Evolutionary conservation across 2,888 invertebrate genomes (phyloP).

Genomic region (Furcula furcula): DNA sequence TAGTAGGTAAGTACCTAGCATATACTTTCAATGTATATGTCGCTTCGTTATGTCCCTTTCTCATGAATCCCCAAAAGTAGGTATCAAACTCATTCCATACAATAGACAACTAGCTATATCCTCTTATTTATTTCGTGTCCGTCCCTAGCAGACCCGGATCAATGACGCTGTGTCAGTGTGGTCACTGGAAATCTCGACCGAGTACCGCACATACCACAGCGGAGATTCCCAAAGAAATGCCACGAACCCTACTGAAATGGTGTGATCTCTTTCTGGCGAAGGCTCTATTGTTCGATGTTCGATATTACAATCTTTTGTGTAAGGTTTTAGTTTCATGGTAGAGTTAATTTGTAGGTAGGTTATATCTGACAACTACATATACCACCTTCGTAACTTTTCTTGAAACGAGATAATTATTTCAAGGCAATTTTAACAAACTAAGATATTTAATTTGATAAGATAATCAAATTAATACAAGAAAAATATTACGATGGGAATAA

Average conservation of each 20-base stretch:
- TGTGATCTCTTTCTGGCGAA: constrained; percentile 43
- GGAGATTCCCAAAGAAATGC: constrained; percentile 64
- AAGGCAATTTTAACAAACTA: too few species aligned
- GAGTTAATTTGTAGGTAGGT: neutral
- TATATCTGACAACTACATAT: too few species aligned
- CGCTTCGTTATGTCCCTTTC: too few species aligned
- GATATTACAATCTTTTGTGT: constrained; percentile 12
- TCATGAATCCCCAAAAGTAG: neutral
- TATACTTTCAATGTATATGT: too few species aligned
- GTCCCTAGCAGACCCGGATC: constrained; percentile 49
- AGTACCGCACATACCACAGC: constrained; percentile 66
- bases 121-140: constrained; percentile 23
- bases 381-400: too few species aligned
- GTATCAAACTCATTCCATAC: constrained; percentile 1
- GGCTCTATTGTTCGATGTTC: constrained; percentile 6
- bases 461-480: too few species aligned
- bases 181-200: constrained; percentile 67
- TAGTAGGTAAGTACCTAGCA: too few species aligned
- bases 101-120: constrained; percentile 29
- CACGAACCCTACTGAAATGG: constrained; percentile 37
- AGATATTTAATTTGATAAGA: too few species aligned
- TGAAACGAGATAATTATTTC: too few species aligned
- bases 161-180: constrained; percentile 47
- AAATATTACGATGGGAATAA: too few species aligned
- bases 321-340: too few species aligned